Evolutionary conservation across 2,113 vertebrate species (phyloP).

Genomic region (Rhinoptilus africanus): DNA sequence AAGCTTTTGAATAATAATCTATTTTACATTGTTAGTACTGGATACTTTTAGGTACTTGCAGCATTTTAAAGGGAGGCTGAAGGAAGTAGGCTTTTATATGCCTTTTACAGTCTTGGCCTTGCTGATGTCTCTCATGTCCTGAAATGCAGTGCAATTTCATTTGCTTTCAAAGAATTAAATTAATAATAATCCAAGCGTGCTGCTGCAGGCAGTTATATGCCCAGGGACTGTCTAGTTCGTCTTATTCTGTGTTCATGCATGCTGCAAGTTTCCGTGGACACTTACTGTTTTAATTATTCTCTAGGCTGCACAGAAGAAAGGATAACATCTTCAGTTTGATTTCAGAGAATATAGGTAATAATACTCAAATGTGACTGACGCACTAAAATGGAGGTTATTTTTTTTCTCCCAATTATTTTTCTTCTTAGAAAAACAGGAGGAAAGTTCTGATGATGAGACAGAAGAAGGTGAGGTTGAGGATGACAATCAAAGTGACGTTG

Average conservation of each 20-base stretch:
- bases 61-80: neutral
- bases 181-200: neutral
- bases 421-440: constrained; percentile 74
- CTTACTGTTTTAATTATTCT: neutral
- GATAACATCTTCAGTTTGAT: constrained; percentile 6
- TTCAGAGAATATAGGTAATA: neutral
- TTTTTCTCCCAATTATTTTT: neutral
- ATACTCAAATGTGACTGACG: neutral
- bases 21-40: neutral
- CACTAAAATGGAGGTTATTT: neutral
- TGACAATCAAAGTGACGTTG: constrained; percentile 76
- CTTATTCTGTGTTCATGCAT: neutral
- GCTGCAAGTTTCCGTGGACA: neutral
- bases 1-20: neutral
- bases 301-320: neutral
- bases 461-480: constrained; percentile 83
- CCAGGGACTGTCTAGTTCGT: neutral
- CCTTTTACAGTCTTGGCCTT: neutral
- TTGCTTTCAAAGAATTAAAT: neutral
- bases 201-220: neutral
- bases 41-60: neutral
- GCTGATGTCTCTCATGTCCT: neutral
- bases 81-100: neutral
- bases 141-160: neutral
- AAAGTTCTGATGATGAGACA: constrained; percentile 83